phyloP scores from a whole-genome alignment of 2,797 vertebrate genomes.

The Catostomus latipinnis region DNA sequence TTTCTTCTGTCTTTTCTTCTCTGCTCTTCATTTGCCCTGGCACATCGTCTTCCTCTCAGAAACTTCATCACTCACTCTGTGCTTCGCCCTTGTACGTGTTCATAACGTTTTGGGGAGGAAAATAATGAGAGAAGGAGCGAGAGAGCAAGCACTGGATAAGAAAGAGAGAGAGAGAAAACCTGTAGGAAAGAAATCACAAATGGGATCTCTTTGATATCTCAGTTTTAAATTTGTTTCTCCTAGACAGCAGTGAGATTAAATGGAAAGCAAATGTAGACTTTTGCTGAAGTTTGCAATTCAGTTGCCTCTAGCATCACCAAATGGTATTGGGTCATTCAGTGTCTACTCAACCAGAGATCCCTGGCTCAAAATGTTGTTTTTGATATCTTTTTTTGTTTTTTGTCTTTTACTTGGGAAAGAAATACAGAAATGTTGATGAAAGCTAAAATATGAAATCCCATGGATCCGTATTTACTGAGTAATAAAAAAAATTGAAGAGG shows the following conservation, averaged over 20 bases:
- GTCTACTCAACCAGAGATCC: too few relatives aligned
- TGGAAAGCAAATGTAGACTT: conserved; percentile 16
- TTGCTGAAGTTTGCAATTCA: background rate
- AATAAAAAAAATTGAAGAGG: too few relatives aligned
- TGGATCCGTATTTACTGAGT: too few relatives aligned
- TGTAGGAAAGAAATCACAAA: background rate
- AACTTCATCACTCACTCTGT: conserved; percentile 29
- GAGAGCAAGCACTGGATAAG: background rate
- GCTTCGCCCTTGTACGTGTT: conserved; percentile 29
- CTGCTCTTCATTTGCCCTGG: conserved; percentile 36
- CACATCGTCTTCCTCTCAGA: conserved; percentile 18
- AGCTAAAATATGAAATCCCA: too few relatives aligned
- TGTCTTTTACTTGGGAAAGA: too few relatives aligned
- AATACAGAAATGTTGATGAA: too few relatives aligned
- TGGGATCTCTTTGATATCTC: conserved; percentile 18
- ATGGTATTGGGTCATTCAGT: too few relatives aligned
- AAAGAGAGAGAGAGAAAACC: too few relatives aligned
- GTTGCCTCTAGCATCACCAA: too few relatives aligned
- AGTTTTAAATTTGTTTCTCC: background rate
- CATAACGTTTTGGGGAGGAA: conserved; percentile 16
- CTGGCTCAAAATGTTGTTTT: too few relatives aligned
- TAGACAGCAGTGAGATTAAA: conserved; percentile 5
- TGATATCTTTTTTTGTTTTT: too few relatives aligned
- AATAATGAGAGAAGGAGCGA: conserved; percentile 11
- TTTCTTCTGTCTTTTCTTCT: conserved; percentile 31